Base-by-base conservation (phyloP, 2,113 vertebrate genomes). In the Callipepla squamata region DNA sequence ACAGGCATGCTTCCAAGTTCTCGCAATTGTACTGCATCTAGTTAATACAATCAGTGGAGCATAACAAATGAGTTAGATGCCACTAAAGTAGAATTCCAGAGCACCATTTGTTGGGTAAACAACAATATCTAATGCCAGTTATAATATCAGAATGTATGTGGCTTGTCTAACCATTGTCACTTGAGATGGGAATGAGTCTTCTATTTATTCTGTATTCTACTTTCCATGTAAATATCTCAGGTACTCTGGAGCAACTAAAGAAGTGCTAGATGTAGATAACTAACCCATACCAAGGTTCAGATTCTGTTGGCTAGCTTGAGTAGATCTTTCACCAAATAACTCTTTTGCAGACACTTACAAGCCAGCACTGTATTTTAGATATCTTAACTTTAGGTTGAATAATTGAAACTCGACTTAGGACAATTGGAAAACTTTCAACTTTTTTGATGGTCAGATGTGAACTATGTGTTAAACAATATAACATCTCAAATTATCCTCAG, bases 201-300 rank as follows among this genome's bases (percentile, higher is more conserved):
- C 12, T 8, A 85, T 78, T 53, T 67, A 30, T 70, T 18, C 19
- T 2, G 2, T 16, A 30, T 40, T 42, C 50, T 28, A 68, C 4
- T 13, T 51, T 19, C 4, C 17, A n/a, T 0, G 1, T 25, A 76
- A 5, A 7, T 70, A 30, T 50, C n/a, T 84, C 23, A 17, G 11
- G 5, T 70, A 21, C 3, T 59, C n/a, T 53, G 26, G 6, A 7
- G 20, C 7, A 14, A 85, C 63, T 75, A 21, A 81, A 59, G 23
- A 4, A 80, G 11, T 6, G 20, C 4, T 25, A 69, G 26, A 12
- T 62, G 10, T n/a, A 75, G 47, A 36, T 3, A 79, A 38, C 1
- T 42, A 55, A 25, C 30, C 55, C 32, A 57, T 58, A 58, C 32
- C 18, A 58, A 20, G n/a, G 18, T 20, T 61, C 50, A 84, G 15